Base-by-base conservation (phyloP, 2,113 vertebrate genomes). In the Echinops telfairi region DNA sequence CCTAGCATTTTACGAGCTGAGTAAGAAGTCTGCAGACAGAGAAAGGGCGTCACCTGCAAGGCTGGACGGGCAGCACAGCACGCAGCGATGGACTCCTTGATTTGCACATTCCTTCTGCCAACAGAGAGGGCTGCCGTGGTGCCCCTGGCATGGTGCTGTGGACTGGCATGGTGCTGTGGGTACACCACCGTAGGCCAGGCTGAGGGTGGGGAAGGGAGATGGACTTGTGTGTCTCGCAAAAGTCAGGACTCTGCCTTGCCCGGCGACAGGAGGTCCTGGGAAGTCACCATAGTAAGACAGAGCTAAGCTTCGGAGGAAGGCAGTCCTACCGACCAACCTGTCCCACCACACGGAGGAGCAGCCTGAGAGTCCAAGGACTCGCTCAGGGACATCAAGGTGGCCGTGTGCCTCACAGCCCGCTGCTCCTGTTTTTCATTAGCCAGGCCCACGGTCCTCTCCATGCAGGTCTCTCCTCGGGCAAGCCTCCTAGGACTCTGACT, bases 1-100 rank as follows among this genome's bases (percentile, higher is more conserved):
- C 43, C 20, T 1, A 71, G 36, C n/a, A 79, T 70, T 94, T 93
- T 62, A 84, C 62, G 79, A 83, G 73, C 85, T 38, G 33, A 88
- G 60, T 79, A 85, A 64, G 25, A 95, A 91, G 62, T 76, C 38
- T 62, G 43, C 57, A 91, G 78, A 57, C 40, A 14, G 14, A 60
- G 73, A 57, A 62, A 88, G 57, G 27, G 73, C 68, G 36, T 86
- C 79, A 64, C 66, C 60, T 78, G 86, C 22, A 60, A 64, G 82
- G 68, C 33, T 33, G 77, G 68, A 19, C 25, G 66, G 90, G 80
- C 33, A 75, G 88, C 10, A 19, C 3, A 2, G 73, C 62, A 9
- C 0, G 0, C 3, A 43, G 83, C 27, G 19, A 58, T 79, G 38
- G 27, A 15, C 19, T 83, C 81, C 75, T 6, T 19, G 75, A 88